phyloP scores from a whole-genome alignment of 2,797 vertebrate species.

The Leucoraja ocellata region DNA sequence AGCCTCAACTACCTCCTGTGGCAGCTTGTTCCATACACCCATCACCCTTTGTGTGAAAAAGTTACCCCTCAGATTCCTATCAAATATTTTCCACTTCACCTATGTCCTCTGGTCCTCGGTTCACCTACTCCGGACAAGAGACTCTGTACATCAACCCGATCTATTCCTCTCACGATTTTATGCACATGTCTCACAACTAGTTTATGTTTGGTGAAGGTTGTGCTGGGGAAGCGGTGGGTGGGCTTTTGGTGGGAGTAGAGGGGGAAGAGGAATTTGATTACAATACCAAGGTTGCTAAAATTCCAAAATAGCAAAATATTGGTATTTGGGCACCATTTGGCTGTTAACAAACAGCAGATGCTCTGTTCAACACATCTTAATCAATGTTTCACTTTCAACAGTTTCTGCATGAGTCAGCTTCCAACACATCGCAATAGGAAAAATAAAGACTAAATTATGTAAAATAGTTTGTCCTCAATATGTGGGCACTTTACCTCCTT shows the following conservation, averaged over 20 bases:
- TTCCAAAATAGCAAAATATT: not conserved
- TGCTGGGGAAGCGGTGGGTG: too few species aligned
- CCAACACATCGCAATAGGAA: not conserved
- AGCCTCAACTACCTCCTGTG: too few species aligned
- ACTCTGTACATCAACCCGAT: too few species aligned
- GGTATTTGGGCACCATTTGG: not conserved
- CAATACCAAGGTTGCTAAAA: not conserved
- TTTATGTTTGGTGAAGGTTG: not conserved
- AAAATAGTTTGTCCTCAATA: not conserved
- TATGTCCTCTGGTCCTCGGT: too few species aligned
- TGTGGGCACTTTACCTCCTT: not conserved
- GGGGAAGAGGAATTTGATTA: not conserved
- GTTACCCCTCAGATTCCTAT: too few species aligned
- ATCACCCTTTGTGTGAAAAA: too few species aligned
- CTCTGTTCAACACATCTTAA: constrained; percentile 12
- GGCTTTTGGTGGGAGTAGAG: not conserved
- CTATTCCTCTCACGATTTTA: too few species aligned
- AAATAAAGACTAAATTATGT: constrained; percentile 2
- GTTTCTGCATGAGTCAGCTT: not conserved
- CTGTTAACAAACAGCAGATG: constrained; percentile 22
- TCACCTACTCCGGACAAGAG: too few species aligned
- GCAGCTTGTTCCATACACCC: too few species aligned
- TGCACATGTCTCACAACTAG: not conserved
- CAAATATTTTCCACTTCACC: too few species aligned
- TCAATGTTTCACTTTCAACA: constrained; percentile 6